A percentile compares a stretch with the other conserved stretches of the same genome.
These are phyloP conservation scores for Phanerotoma sp. DNA, from an alignment of 2,888 invertebrate species.

Conservation along the genomic window DNA sequence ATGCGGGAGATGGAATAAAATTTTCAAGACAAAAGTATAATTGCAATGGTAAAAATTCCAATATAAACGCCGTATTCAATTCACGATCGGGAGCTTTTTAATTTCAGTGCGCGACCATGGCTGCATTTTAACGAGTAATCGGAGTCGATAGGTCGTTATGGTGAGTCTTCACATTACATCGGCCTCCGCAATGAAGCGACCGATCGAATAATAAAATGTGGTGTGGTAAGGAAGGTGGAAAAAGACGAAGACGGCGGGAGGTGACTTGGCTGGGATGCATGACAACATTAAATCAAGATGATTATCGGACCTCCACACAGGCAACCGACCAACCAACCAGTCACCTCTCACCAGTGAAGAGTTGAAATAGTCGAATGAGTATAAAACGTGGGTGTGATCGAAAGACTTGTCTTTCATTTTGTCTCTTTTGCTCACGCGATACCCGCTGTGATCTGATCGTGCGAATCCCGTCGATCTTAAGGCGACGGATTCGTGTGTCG, in stretches of 20 bases:
- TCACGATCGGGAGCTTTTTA: background rate
- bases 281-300: slow-evolving; percentile 20
- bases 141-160: background rate
- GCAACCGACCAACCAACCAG: background rate
- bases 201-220: background rate
- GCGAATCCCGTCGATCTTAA: slow-evolving; percentile 4
- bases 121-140: slow-evolving; percentile 5
- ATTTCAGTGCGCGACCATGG: slow-evolving; percentile 1
- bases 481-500: background rate
- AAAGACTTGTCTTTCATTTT: background rate
- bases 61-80: background rate
- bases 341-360: no score
- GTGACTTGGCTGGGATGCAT: slow-evolving; percentile 7
- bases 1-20: no score
- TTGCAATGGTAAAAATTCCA: background rate
- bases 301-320: slow-evolving; percentile 2
- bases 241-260: slow-evolving; percentile 4
- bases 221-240: background rate
- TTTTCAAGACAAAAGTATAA: no score
- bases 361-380: no score
- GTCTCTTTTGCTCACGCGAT: background rate
- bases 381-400: background rate
- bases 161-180: background rate
- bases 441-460: slow-evolving; percentile 1
- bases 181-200: background rate